Evolutionary conservation across 2,888 invertebrate genomes (phyloP), one percentile per base, ranked within the genome.

Genomic region (Spodoptera picta): DNA sequence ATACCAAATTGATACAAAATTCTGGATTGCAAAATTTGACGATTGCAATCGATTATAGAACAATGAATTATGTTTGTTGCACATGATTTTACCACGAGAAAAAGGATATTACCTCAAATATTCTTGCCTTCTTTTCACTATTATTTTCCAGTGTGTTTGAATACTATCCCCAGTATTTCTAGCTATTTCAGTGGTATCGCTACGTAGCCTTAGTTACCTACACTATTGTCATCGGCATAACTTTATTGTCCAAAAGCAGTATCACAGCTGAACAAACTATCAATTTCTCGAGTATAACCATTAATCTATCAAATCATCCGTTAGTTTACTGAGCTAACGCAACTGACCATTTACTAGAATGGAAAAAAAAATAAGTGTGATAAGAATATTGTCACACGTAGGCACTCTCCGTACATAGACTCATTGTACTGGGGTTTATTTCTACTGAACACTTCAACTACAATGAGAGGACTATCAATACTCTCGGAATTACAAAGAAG

Each of bases 371-470:
- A 82, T 75, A 87, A 82, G 86, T 88, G 88, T 87, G 86, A 83
- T 87, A 83, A 75, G 79, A 84, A 88, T 91, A 93, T 91, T 92
- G 92, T 93, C 92, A 91, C 90, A 90, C 88, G 75, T 90, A 93
- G 93, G 93, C 93, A 94, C 93, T 91, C 85, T 85, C 86, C 85
- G 86, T 87, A 85, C 83, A 83, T 80, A 79, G 79, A 80, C 74
- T 84, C 83, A 81, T 89, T 89, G 90, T 91, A 92, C 91, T 89
- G 87, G 87, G 89, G 77, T 85, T 84, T 87, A 85, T 71, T 67
- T 71, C 91, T 92, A 92, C 91, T 91, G 92, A 92, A 92, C 92
- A 93, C 92, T 88, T 83, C 76, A 82, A 83, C 90, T 91, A 91
- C 86, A 79, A 77, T 81, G 83, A 82, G 75, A 79, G 71, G 72